A percentile compares a stretch with the other conserved stretches of the same genome.
phyloP scores from a whole-genome alignment of 2,797 vertebrate genomes.

The Heliangelus exortis region DNA sequence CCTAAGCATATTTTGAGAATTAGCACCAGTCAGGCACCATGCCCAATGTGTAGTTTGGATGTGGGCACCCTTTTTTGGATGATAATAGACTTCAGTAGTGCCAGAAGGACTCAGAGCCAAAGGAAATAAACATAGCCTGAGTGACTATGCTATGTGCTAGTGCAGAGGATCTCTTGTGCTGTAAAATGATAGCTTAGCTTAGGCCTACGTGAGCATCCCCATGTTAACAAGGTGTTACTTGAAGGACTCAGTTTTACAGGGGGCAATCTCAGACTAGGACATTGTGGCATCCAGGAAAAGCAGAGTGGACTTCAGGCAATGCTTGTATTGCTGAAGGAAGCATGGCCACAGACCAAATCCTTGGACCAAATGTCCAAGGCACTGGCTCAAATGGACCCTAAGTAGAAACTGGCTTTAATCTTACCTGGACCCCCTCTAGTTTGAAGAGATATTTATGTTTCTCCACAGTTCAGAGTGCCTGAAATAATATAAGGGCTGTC shows the following conservation, averaged over 20 bases:
- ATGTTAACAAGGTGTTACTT: neutral
- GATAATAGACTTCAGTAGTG: slow-evolving; percentile 48
- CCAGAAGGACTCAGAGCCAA: slow-evolving; percentile 41
- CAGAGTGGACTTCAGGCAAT: neutral
- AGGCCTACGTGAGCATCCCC: neutral
- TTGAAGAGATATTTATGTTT: neutral
- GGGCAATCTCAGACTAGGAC: neutral
- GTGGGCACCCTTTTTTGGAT: slow-evolving; percentile 52
- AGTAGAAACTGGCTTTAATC: neutral
- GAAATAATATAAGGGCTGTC: neutral
- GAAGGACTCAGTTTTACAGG: slow-evolving; percentile 12
- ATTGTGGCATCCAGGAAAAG: neutral
- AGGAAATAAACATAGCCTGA: slow-evolving; percentile 26
- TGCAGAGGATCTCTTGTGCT: neutral
- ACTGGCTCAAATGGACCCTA: neutral
- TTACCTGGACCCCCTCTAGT: neutral
- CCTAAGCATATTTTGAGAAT: slow-evolving; percentile 43
- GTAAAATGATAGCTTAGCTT: neutral
- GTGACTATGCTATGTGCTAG: neutral
- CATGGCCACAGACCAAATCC: neutral
- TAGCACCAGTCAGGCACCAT: slow-evolving; percentile 46
- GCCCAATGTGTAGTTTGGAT: slow-evolving; percentile 51
- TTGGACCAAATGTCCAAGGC: neutral
- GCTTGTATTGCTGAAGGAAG: neutral
- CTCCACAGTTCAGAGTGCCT: neutral